Evolutionary conservation across 64 coral and sea anemone species (phyloP), one percentile per base, ranked within the genome.

Genomic region (Actinia equina): DNA sequence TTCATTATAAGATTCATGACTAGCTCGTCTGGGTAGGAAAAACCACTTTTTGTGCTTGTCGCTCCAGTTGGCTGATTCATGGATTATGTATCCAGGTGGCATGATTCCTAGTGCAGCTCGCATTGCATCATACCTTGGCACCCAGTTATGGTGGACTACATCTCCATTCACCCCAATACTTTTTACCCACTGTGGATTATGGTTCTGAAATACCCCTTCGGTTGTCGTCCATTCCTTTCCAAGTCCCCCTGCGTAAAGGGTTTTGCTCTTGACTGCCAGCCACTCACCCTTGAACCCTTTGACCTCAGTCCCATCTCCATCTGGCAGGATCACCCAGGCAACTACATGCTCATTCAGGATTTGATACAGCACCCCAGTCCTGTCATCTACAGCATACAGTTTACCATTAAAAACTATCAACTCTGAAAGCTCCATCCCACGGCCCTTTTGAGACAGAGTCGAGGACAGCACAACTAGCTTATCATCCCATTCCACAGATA

Each of bases 241-340:
- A 20, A 99, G 88, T 19, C 97, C 97, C 9, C 97, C 97, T 51
- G 91, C 83, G 83, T 93, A 99, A 22, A 99, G 88, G 84, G 90
- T 95, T 44, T 95, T 95, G 52, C 93, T 93, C 79, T 99, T 99
- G 43, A 99, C 93, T 77, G 93, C 91, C 82, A 95, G 46, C 97
- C 97, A 99, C 67, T 99, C 97, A 20, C 85, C 97, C 82, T 99
- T 99, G 49, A 99, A 99, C 5, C 97, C 97, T 52, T 99, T 99
- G 0, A 85, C 67, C 42, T 88, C 93, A 3, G 81, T 88, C 7
- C 97, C 97, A 76, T 99, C 91, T 27, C 97, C 97, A 71, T 99
- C 97, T 10, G 97, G 88, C 55, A 99, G 61, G 49, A 99, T 93
- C 0, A 90, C 97, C 97, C 97, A 99, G 41, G 97, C 90, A 44